Percentiles rank a stretch among this genome's conserved stretches.
phyloP scores from a whole-genome alignment of 2,888 invertebrate genomes.

The Polydesmus complanatus region DNA sequence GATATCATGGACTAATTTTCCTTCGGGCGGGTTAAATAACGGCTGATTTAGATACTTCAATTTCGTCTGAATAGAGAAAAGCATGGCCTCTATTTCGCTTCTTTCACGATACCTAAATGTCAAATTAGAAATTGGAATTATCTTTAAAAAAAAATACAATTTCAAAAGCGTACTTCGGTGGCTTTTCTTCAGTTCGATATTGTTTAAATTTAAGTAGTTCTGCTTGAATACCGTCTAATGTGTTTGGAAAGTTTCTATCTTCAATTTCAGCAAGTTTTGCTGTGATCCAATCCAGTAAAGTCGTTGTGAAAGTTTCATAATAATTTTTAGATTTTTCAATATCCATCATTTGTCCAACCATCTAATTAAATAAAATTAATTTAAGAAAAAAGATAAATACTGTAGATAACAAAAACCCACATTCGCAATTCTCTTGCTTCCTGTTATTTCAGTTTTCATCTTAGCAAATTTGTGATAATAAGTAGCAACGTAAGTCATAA shows the following conservation, averaged over 20 bases:
- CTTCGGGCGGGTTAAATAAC: constrained; percentile 69
- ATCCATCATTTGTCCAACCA: constrained; percentile 90
- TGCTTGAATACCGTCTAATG: constrained; percentile 83
- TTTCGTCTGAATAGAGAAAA: constrained; percentile 91
- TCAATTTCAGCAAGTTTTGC: constrained; percentile 67
- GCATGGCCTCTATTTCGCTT: constrained; percentile 90
- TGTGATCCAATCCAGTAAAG: constrained; percentile 86
- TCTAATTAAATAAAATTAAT: constrained; percentile 42
- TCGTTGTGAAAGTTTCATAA: constrained; percentile 70
- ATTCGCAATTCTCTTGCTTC: constrained; percentile 91
- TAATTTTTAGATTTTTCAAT: constrained; percentile 80
- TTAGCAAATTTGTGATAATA: constrained; percentile 98
- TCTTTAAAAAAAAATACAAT: neutral
- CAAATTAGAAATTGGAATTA: constrained; percentile 8
- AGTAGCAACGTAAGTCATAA: constrained; percentile 63
- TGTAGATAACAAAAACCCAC: constrained; percentile 41
- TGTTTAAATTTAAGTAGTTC: constrained; percentile 80
- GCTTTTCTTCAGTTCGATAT: constrained; percentile 81
- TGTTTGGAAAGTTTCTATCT: constrained; percentile 80
- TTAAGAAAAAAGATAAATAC: constrained; percentile 3
- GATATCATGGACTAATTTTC: constrained; percentile 84
- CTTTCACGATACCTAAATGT: constrained; percentile 72
- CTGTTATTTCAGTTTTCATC: constrained; percentile 97
- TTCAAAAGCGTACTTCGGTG: constrained; percentile 72
- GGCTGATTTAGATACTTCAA: constrained; percentile 86